Base-by-base conservation (phyloP, 2,797 vertebrate species). In the Anguilla megastoma region DNA sequence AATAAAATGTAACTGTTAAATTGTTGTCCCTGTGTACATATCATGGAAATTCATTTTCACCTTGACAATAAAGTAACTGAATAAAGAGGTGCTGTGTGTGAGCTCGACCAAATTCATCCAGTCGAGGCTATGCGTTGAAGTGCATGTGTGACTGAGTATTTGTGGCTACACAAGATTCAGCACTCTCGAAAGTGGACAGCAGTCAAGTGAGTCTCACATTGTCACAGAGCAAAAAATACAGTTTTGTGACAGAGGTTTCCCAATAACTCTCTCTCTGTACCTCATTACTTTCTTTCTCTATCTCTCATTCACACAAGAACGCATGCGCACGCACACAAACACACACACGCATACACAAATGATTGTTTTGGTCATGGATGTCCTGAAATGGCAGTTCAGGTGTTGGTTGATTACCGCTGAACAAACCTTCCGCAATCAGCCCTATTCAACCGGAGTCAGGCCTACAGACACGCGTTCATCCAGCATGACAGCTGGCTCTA, bases 341-440 rank as follows among this genome's bases (percentile, higher is more conserved):
- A 45, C 45, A 76, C 85, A 74, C 84, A 86, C 63, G 66, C 66
- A 50, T 76, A 82, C 36, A 89, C 91, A 89, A 90, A 89, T 74
- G 87, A 85, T 87, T 85, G 69, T 89, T 91, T 89, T 82, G 86
- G 85, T 87, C 86, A 87, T 85, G 90, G 91, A 90, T 89, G 90
- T 83, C 82, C 89, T 87, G 88, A 80, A 90, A 89, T 90, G 87
- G 60, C 83, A 88, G 82, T 86, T 90, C 94, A 95, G 94, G 95
- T 96, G 94, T 92, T 88, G 89, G 90, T 87, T 93, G 92, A 95
- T 95, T 94, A 94, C 86, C 82, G 90, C 91, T 92, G 93, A 93
- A 94, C 91, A 92, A 94, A 93, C 92, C 94, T 91, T 93, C 90
- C 92, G 79, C 94, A 94, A 95, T 95, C 94, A 95, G 94, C 50